Base-by-base conservation (phyloP, 2,888 invertebrate genomes). In the Drosophila ezoana region DNA sequence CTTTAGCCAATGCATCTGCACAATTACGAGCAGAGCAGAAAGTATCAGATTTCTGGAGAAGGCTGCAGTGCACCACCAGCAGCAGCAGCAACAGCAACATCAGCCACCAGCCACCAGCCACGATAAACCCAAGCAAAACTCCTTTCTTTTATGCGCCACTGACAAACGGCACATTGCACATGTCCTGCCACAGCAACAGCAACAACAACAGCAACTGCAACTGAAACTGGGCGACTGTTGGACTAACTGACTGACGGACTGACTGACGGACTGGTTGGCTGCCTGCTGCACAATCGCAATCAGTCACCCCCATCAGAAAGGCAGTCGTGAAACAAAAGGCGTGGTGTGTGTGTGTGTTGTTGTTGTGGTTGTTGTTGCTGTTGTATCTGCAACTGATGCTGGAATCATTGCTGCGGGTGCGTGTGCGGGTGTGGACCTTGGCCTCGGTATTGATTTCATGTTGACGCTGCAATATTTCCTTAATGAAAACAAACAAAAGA, bases 81-180 rank as follows among this genome's bases (percentile, higher is more conserved):
- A 72, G 47, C 64, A 63, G 37, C 67, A 54, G 5, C 74, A 59
- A 11, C 73, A 63, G 38, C 62, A 40, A 9, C 61, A 41, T 1
- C 72, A 62, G 48, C 49, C 64, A 79, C 48, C 69, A 65, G 65
- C 57, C 63, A 47, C 48, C 69, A 65, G 65, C 57, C 63, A 47
- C 61, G 74, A 54, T 61, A 68, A 58, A 58, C 62, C 45, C 69
- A 72, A 74, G 70, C 78, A 78, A 74, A 85, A 85, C 85, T 85
- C 85, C 85, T 85, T 85, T 85, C 89, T 87, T 88, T 85, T 81
- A 86, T 83, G 87, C 89, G 87, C 87, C 87, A 87, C 87, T 86
- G 87, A 88, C 86, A 85, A 86, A 86, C 89, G 87, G 89, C 73
- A 85, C 87, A 89, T 87, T 85, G 89, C 85, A 85, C 87, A 85